Evolutionary conservation across 2,113 vertebrate genomes (phyloP).

Genomic region (Loxodonta africana): DNA sequence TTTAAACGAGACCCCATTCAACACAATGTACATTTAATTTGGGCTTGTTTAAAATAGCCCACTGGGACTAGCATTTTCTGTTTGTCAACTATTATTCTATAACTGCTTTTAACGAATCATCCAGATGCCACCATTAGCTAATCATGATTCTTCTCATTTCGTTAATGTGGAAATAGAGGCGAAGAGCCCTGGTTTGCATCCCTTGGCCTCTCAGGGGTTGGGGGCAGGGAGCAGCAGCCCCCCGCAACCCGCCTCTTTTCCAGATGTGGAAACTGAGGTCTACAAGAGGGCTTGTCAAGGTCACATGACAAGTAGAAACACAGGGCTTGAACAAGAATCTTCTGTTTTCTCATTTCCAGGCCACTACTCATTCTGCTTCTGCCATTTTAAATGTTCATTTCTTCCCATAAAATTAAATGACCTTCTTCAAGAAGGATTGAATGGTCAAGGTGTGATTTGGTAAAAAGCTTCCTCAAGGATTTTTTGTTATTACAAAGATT

Average conservation of each 20-base stretch:
- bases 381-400: conserved; percentile 76
- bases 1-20: conserved; percentile 5
- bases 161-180: background rate
- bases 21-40: background rate
- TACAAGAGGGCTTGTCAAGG: rapidly evolving
- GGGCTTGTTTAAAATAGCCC: conserved; percentile 12
- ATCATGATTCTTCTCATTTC: background rate
- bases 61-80: conserved; percentile 58
- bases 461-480: conserved; percentile 75
- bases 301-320: background rate
- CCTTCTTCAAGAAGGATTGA: conserved; percentile 77
- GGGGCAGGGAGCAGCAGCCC: background rate
- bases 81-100: conserved; percentile 57
- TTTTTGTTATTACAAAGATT: conserved; percentile 68
- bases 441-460: conserved; percentile 78
- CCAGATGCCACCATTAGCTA: conserved; percentile 33
- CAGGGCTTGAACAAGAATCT: background rate
- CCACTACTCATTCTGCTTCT: background rate
- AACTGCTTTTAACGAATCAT: conserved; percentile 66
- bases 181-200: background rate
- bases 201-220: background rate
- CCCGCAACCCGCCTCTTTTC: background rate
- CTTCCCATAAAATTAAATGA: conserved; percentile 78
- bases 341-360: background rate
- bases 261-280: conserved; percentile 11